A percentile compares a stretch with the other conserved stretches of the same genome.
Conservation (phyloP, 2,888 invertebrate species). For the Tubulanus polymorphus region DNA sequence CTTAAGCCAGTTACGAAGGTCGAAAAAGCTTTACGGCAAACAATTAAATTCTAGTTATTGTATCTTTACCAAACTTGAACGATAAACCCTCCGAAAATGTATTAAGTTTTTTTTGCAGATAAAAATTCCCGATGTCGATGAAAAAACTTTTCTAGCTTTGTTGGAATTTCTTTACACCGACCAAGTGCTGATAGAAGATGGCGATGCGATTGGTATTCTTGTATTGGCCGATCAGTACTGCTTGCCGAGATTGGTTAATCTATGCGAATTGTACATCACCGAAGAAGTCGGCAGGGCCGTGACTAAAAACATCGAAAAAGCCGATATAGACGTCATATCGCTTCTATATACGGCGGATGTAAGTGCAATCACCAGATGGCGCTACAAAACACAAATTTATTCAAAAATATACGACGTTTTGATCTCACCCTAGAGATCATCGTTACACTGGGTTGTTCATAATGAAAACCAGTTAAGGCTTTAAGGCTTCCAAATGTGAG, state of each 20-base stretch:
- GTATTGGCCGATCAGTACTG: constrained; percentile 3
- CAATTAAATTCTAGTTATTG: no score
- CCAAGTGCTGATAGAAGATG: constrained; percentile 7
- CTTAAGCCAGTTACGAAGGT: no score
- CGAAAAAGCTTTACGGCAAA: no score
- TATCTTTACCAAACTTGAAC: no score
- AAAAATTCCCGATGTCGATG: not conserved
- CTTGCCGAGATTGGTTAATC: constrained; percentile 3
- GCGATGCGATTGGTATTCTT: constrained; percentile 6
- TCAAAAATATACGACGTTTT: no score
- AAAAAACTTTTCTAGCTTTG: constrained; percentile 5
- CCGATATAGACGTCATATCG: constrained; percentile 8
- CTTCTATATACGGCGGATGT: constrained; percentile 2
- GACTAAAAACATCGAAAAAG: constrained; percentile 5
- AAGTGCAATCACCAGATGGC: no score
- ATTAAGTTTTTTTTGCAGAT: not conserved
- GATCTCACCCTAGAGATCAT: no score
- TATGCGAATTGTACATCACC: constrained; percentile 8
- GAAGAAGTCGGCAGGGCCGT: constrained; percentile 6
- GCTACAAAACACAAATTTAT: no score
- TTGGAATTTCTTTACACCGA: constrained; percentile 9
- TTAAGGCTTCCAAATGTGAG: no score
- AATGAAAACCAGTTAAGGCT: no score
- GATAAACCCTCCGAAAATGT: no score
- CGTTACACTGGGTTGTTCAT: no score